Conservation (phyloP, 2,797 vertebrate genomes). For the Cuniculus paca region DNA sequence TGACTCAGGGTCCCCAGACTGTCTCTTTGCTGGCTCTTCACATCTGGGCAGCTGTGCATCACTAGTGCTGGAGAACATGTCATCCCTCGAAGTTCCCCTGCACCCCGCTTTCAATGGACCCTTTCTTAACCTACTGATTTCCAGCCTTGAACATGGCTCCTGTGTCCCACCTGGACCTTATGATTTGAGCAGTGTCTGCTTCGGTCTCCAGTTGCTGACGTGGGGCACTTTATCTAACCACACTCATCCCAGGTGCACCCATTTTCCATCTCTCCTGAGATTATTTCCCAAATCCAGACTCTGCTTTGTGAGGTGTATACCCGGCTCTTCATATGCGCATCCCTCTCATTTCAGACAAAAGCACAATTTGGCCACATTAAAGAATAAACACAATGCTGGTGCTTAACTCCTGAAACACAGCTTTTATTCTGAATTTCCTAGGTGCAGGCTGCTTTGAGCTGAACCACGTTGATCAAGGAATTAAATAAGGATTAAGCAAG, state of each 20-base stretch:
- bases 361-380: conserved; percentile 43
- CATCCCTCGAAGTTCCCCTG: not conserved
- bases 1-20: not conserved
- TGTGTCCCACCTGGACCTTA: not conserved
- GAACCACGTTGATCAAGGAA: conserved; percentile 69
- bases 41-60: not conserved
- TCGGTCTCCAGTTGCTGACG: not conserved
- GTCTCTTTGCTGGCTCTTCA: not conserved
- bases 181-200: not conserved
- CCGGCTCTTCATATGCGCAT: not conserved
- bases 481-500: conserved; percentile 79
- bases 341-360: conserved; percentile 32
- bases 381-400: conserved; percentile 49
- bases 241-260: fast-evolving
- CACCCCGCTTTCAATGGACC: not conserved
- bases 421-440: conserved; percentile 59
- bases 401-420: conserved; percentile 27
- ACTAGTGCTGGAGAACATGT: not conserved
- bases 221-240: not conserved
- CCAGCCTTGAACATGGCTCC: not conserved
- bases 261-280: not conserved
- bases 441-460: conserved; percentile 21
- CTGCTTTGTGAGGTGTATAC: not conserved
- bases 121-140: not conserved
- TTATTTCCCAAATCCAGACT: conserved; percentile 19